Percentiles rank a stretch among this genome's conserved stretches.
Conservation (phyloP, 2,113 vertebrate species). For the Sorex araneus region DNA sequence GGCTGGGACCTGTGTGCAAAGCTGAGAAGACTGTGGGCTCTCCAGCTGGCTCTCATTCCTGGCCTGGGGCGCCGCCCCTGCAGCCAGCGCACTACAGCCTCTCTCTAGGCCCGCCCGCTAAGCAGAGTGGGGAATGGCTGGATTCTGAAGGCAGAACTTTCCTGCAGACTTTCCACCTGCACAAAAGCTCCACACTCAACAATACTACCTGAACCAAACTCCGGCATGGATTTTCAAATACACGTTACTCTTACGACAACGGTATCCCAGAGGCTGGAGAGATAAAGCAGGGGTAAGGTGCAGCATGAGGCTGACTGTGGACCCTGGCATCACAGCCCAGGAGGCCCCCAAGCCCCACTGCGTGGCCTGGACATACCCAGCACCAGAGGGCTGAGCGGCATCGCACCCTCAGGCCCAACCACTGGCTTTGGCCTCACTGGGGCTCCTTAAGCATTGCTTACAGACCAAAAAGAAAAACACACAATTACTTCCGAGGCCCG, state of each 20-base stretch:
- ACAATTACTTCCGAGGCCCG: constrained; percentile 64
- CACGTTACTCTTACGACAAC: constrained; percentile 58
- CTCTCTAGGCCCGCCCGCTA: background rate
- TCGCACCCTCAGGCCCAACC: no score
- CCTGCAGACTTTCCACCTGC: constrained; percentile 12
- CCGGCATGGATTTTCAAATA: constrained; percentile 36
- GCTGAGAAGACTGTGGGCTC: background rate
- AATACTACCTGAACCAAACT: constrained; percentile 32
- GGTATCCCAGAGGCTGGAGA: no score
- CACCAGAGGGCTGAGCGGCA: no score
- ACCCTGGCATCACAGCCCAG: no score
- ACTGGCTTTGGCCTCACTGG: no score
- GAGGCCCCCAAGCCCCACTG: no score
- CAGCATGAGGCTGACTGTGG: no score
- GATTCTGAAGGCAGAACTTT: constrained; percentile 4
- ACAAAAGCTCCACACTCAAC: constrained; percentile 24
- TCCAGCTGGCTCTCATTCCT: background rate
- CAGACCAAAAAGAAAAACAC: no score
- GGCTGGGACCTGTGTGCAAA: background rate
- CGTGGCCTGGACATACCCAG: no score
- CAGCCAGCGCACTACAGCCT: background rate
- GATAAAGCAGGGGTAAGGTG: no score
- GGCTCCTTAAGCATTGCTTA: no score
- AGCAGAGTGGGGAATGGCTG: background rate
- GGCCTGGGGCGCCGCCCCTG: no score